A percentile compares a stretch with the other conserved stretches of the same genome.
Conservation (phyloP, 2,113 vertebrate species). For the Recurvirostra avosetta region DNA sequence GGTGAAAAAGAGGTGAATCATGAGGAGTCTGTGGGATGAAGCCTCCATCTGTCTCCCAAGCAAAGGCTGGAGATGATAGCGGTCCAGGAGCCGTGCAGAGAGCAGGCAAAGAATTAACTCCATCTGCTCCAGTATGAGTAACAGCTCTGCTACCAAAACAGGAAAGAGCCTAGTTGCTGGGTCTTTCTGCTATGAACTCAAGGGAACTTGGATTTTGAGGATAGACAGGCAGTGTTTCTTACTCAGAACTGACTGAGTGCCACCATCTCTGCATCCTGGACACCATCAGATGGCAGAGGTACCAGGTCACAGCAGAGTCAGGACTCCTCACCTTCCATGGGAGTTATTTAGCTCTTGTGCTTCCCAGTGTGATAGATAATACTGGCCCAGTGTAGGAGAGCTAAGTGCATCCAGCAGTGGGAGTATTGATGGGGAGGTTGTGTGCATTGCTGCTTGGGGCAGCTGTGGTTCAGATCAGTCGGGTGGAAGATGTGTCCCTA, state of each 20-base stretch:
- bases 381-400: background rate
- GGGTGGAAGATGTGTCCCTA: background rate
- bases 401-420: background rate
- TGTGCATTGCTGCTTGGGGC: background rate
- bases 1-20: conserved; percentile 34
- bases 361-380: background rate
- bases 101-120: background rate
- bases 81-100: background rate
- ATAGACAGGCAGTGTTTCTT: background rate
- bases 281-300: background rate
- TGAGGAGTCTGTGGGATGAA: conserved; percentile 10
- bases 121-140: background rate
- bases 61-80: background rate
- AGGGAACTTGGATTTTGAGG: background rate
- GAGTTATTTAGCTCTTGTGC: background rate
- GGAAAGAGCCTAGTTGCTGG: background rate
- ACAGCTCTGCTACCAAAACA: background rate
- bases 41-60: conserved; percentile 28
- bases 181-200: background rate
- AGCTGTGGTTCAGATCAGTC: background rate
- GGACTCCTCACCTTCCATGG: background rate
- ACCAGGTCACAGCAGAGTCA: background rate
- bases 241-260: background rate
- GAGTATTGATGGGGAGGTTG: background rate
- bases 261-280: background rate